Evolutionary conservation across 2,888 invertebrate species (phyloP).

Genomic region (Sisyra nigra): DNA sequence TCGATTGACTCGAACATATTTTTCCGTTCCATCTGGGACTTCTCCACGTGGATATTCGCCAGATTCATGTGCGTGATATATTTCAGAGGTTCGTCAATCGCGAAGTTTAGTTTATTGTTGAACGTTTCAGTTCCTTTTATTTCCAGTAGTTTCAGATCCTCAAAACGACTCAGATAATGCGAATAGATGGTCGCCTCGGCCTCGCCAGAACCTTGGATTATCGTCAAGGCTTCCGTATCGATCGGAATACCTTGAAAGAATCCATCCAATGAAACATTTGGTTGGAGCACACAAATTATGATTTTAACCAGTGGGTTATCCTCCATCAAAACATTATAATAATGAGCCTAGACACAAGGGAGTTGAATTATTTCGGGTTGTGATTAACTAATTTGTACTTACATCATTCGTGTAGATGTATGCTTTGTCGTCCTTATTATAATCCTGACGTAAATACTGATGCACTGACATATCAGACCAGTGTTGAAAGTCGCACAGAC

Average conservation of each 20-base stretch:
- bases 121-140: conserved; percentile 33
- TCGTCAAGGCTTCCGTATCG: conserved; percentile 34
- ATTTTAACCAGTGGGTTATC: conserved; percentile 30
- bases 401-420: conserved; percentile 20
- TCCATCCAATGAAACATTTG: conserved; percentile 25
- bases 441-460: conserved; percentile 30
- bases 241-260: conserved; percentile 29
- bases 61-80: conserved; percentile 34
- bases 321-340: conserved; percentile 21
- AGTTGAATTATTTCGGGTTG: neutral
- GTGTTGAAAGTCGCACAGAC: conserved; percentile 36
- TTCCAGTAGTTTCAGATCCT: conserved; percentile 38
- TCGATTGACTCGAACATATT: conserved; percentile 17
- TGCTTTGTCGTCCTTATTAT: conserved; percentile 13
- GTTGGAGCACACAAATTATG: conserved; percentile 35
- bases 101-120: conserved; percentile 24
- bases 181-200: conserved; percentile 29
- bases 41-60: conserved; percentile 29
- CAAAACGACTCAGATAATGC: conserved; percentile 28
- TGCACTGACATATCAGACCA: conserved; percentile 36
- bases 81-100: conserved; percentile 30
- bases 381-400: too few species aligned
- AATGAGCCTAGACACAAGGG: conserved; percentile 25
- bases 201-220: conserved; percentile 37
- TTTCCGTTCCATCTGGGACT: conserved; percentile 20